These are phyloP conservation scores for Carpatolechia fugitivella DNA, from an alignment of 2,888 invertebrate species.

Conservation along the genomic window DNA sequence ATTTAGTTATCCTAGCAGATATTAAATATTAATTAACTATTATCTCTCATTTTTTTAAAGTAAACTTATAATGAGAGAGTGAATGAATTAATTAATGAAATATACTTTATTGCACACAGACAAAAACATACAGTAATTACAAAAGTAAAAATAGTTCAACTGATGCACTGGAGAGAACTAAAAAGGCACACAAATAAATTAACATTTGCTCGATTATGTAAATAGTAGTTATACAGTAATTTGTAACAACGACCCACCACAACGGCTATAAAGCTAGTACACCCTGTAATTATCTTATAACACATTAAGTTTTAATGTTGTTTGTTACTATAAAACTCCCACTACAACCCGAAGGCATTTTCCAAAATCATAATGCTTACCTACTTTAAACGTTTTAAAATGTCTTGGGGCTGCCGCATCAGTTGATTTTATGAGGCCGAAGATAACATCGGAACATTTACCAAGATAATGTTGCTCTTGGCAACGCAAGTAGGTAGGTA, in stretches of 20 bases:
- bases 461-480: not conserved
- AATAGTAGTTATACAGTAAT: not conserved
- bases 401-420: not conserved
- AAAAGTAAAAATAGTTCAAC: no score
- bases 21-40: no score
- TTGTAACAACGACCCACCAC: not conserved
- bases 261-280: not conserved
- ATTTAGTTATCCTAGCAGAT: no score
- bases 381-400: no score
- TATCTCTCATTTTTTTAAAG: no score
- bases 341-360: not conserved
- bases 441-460: not conserved
- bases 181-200: not conserved
- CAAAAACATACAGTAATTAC: no score
- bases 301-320: not conserved
- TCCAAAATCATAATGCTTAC: not conserved
- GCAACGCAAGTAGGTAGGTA: not conserved
- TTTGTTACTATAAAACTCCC: not conserved
- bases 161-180: no score
- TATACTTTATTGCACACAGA: no score
- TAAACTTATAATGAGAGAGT: not conserved
- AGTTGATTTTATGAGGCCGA: not conserved
- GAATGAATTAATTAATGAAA: no score
- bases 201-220: not conserved
- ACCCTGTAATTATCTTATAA: not conserved